phyloP scores from a whole-genome alignment of 2,797 vertebrate genomes.

The Jordanella pulchra region DNA sequence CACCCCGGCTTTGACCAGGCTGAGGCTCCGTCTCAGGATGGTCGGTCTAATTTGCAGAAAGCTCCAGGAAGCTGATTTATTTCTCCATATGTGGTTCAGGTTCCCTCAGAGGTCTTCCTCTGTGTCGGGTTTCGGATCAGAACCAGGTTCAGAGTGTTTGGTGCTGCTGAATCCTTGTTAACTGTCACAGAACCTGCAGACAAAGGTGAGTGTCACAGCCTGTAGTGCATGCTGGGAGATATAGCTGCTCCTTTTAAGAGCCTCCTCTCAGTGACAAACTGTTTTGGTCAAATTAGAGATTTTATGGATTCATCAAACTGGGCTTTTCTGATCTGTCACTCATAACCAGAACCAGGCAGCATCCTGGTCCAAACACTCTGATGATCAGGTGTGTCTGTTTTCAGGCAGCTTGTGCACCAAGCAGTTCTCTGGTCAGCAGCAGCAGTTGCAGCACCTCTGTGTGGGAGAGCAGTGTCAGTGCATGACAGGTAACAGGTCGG shows the following conservation, averaged over 20 bases:
- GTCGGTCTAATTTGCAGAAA: no score
- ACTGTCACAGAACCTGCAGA: constrained; percentile 86
- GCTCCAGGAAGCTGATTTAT: not conserved
- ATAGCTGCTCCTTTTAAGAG: not conserved
- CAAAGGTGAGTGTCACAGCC: constrained; percentile 77
- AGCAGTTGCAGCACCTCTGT: constrained; percentile 84
- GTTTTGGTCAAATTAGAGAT: no score
- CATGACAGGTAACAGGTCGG: constrained; percentile 84
- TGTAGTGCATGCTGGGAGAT: constrained; percentile 12
- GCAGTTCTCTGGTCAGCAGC: constrained; percentile 80
- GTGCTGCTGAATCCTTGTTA: constrained; percentile 80
- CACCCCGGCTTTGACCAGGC: not conserved
- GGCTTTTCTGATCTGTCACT: not conserved
- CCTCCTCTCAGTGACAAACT: no score
- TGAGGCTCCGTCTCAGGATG: no score
- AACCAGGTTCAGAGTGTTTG: constrained; percentile 80
- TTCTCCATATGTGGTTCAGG: constrained; percentile 51
- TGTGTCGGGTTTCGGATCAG: constrained; percentile 87
- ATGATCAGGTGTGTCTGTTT: not conserved
- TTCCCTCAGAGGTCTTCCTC: constrained; percentile 80
- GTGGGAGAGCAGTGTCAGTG: constrained; percentile 86
- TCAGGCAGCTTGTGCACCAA: constrained; percentile 85
- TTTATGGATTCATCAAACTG: no score
- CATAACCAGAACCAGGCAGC: not conserved
- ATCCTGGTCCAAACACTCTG: not conserved